phyloP scores from a whole-genome alignment of 2,888 invertebrate species.

The Byasa hedistus region DNA sequence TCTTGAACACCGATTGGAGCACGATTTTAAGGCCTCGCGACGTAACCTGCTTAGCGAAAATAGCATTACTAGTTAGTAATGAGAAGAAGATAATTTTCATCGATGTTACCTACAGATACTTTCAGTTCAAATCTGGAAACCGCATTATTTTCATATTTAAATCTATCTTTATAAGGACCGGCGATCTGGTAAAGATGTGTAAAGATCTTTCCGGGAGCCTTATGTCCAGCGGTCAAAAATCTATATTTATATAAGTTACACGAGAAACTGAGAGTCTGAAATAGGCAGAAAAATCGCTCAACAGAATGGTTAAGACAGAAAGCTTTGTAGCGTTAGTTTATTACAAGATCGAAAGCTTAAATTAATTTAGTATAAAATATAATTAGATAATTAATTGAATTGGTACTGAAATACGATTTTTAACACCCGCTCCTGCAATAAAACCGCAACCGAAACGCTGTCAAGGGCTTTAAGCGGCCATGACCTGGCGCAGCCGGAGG shows the following conservation, averaged over 20 bases:
- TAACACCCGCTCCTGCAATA: conserved; percentile 57
- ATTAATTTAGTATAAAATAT: neutral
- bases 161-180: neutral
- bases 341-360: too few species aligned
- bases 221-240: too few species aligned
- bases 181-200: neutral
- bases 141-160: neutral
- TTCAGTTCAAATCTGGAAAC: too few species aligned
- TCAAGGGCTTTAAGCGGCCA: conserved; percentile 79
- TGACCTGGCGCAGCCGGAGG: conserved; percentile 65
- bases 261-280: too few species aligned
- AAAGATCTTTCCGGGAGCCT: too few species aligned
- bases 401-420: neutral
- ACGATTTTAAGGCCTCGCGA: conserved; percentile 61
- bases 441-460: conserved; percentile 63
- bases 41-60: conserved; percentile 51
- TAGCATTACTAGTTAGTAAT: neutral
- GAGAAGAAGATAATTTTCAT: neutral
- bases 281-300: too few species aligned
- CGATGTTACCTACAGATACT: too few species aligned
- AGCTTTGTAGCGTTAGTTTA: too few species aligned
- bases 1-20: conserved; percentile 64
- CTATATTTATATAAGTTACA: too few species aligned
- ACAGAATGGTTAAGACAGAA: too few species aligned
- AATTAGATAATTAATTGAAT: neutral